Percentiles rank a stretch among this genome's conserved stretches.
These are phyloP conservation scores for Microtus obscurus DNA, from an alignment of 2,797 vertebrate genomes.

Conservation along the genomic window DNA sequence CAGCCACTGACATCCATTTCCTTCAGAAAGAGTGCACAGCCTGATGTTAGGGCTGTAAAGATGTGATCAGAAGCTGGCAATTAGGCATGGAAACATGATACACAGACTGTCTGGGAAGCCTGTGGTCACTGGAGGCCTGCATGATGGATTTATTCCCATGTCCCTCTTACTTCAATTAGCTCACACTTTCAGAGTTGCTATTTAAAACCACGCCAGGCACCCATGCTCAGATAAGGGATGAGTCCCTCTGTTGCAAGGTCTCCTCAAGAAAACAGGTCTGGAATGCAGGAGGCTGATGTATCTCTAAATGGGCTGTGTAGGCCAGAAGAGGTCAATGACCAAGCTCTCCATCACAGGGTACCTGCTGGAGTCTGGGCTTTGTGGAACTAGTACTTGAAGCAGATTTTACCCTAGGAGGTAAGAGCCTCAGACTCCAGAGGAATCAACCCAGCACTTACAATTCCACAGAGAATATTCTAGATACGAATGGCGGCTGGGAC, in stretches of 20 bases:
- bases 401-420: background rate
- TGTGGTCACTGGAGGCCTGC: background rate
- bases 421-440: background rate
- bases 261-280: background rate
- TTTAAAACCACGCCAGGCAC: background rate
- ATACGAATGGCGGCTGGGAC: background rate
- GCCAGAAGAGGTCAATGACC: background rate
- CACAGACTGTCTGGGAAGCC: background rate
- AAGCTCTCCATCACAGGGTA: background rate
- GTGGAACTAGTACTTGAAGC: background rate
- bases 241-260: background rate
- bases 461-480: background rate
- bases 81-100: background rate
- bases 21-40: background rate
- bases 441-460: background rate
- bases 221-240: background rate
- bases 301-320: background rate
- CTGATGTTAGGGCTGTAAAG: background rate
- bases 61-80: background rate
- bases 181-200: constrained; percentile 38
- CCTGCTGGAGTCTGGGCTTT: background rate
- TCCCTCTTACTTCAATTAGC: constrained; percentile 16
- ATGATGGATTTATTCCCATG: background rate
- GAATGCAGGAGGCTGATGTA: background rate
- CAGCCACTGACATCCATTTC: background rate